Evolutionary conservation across 2,797 vertebrate genomes (phyloP), one percentile per base, ranked within the genome.

Genomic region (Bucorvus abyssinicus): DNA sequence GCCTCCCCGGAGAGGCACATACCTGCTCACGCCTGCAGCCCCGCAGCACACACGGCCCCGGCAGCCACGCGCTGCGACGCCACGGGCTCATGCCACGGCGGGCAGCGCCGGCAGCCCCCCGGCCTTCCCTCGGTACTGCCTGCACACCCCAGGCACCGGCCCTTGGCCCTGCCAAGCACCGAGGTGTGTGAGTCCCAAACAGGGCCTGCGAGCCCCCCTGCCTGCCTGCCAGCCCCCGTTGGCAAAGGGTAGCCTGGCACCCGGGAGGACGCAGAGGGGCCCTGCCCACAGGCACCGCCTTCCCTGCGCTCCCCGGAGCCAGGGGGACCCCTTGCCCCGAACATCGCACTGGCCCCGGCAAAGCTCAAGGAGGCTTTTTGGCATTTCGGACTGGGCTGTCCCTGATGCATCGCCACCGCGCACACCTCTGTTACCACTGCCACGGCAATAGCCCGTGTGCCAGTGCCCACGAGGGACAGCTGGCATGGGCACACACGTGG

Each of bases 401-500:
- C 75, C 96, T 63, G 79, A 47, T 6, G 5, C 82, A 83, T 32
- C 75, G 27, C 10, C 36, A 15, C 26, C 32, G 0, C 15, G 2
- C 55, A 42, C 42, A 17, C 56, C 44, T 21, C 81, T 70, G 77
- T 2, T 91, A 47, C 87, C 56, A 93, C 91, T 69, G 91, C 82
- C 91, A n/a, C 26, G 71, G 91, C 89, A 29, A 87, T 57, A 23
- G 61, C 63, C 81, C 4, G 1, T 0, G 7, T 34, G 81, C 76
- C 17, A 0, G 45, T 16, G 45, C 45, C 45, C 45, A 47, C 45
- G 3, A 44, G 82, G 71, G 67, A 29, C 60, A 7, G 61, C 42
- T 2, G 2, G 29, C 2, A 1, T 5, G 79, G 45, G 57, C 42
- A 5, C 73, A 29, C 55, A 4, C 2, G 0, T 6, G 56, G 6